Evolutionary conservation across 1,140 invertebrate species (phyloP).

Genomic region (Drosophila auraria): DNA sequence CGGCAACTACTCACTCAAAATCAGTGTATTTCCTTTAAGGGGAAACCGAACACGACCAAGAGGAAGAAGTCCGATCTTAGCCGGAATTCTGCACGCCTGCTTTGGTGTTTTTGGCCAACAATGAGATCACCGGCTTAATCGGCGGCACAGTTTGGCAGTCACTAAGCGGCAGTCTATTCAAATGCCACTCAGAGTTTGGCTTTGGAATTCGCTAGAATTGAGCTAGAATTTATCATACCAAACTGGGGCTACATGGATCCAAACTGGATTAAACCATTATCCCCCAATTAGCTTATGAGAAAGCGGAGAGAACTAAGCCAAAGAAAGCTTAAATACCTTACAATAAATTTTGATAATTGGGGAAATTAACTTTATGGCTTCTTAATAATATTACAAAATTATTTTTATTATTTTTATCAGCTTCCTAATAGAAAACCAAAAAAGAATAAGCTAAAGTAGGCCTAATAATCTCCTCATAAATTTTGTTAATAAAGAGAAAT

Average conservation of each 20-base stretch:
- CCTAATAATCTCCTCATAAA: too few species aligned
- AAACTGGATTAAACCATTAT: slow-evolving; percentile 11
- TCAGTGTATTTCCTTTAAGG: slow-evolving; percentile 66
- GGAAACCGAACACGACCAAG: slow-evolving; percentile 11
- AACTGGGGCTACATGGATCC: background rate
- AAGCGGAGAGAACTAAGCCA: too few species aligned
- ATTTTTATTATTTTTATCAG: background rate
- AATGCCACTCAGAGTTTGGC: slow-evolving; percentile 32
- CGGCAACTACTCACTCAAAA: slow-evolving; percentile 35
- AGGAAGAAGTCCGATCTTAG: slow-evolving; percentile 21
- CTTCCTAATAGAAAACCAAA: background rate
- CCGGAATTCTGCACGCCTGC: slow-evolving; percentile 76
- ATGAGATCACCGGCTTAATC: slow-evolving; percentile 64
- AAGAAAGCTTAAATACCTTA: too few species aligned
- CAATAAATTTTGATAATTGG: too few species aligned
- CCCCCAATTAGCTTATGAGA: background rate
- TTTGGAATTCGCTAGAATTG: slow-evolving; percentile 18
- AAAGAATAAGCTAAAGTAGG: too few species aligned
- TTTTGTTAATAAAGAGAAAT: too few species aligned
- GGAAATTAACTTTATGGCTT: too few species aligned
- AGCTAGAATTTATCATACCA: slow-evolving; percentile 24
- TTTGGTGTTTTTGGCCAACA: slow-evolving; percentile 39
- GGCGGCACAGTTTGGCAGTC: slow-evolving; percentile 45
- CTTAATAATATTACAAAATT: background rate
- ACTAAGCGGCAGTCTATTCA: slow-evolving; percentile 16